These are phyloP conservation scores for Gastracanthus pulcherrimus DNA, from an alignment of 2,888 invertebrate genomes.

Conservation along the genomic window DNA sequence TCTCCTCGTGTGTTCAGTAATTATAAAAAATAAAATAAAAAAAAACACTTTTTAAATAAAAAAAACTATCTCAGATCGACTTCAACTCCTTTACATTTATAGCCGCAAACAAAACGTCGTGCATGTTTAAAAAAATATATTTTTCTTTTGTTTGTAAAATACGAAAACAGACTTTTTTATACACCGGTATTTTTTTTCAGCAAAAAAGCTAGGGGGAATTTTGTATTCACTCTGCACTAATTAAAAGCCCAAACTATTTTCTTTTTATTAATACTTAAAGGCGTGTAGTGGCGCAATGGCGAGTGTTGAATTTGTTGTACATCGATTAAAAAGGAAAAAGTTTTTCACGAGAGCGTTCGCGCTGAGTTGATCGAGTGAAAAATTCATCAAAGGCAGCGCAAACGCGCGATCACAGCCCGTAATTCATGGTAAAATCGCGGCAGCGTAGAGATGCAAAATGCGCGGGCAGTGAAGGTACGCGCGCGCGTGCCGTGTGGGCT, in stretches of 20 bases:
- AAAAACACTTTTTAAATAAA: too few species aligned
- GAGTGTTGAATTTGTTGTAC: background rate
- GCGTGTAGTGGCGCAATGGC: background rate
- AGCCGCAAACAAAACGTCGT: too few species aligned
- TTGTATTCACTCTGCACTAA: background rate
- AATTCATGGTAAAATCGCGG: constrained; percentile 8
- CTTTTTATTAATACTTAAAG: background rate
- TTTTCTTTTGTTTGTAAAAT: too few species aligned
- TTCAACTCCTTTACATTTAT: too few species aligned
- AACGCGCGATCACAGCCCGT: background rate
- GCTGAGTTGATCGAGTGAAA: constrained; percentile 13
- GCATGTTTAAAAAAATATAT: too few species aligned
- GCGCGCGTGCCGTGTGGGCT: background rate
- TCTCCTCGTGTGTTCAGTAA: too few species aligned
- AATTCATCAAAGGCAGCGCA: constrained; percentile 24
- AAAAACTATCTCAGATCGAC: too few species aligned
- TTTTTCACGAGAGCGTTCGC: background rate
- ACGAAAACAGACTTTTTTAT: too few species aligned
- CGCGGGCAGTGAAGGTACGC: too few species aligned
- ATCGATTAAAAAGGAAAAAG: background rate
- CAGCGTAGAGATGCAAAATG: background rate
- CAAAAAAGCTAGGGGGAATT: background rate
- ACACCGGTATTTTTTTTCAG: too few species aligned
- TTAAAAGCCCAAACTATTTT: background rate
- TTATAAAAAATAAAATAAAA: too few species aligned